phyloP scores from a whole-genome alignment of 2,888 invertebrate species.

The Drosophila kambysellisi region DNA sequence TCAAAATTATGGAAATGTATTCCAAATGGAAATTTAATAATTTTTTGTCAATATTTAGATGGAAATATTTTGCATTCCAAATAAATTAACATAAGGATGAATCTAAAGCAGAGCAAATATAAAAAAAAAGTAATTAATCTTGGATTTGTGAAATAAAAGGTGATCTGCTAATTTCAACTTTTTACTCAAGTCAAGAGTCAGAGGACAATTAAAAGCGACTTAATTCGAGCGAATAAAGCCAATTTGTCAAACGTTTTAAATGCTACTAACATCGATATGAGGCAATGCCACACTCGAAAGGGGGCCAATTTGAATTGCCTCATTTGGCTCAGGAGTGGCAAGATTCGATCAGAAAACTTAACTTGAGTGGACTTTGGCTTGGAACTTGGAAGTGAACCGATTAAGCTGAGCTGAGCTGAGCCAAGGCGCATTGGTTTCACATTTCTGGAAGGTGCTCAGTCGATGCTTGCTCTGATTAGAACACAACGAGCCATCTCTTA shows the following conservation, averaged over 20 bases:
- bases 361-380: background rate
- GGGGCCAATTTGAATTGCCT: slow-evolving; percentile 4
- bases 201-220: background rate
- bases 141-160: background rate
- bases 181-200: background rate
- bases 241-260: slow-evolving; percentile 1
- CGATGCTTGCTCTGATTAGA: slow-evolving; percentile 54
- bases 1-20: too few relatives aligned
- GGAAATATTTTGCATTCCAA: background rate
- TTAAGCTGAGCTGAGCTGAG: slow-evolving; percentile 1
- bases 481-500: slow-evolving; percentile 60
- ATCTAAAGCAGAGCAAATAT: background rate
- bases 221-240: background rate
- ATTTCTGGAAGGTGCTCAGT: slow-evolving; percentile 18
- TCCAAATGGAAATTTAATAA: too few relatives aligned
- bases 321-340: slow-evolving; percentile 1
- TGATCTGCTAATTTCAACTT: background rate
- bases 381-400: background rate
- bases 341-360: background rate
- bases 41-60: background rate
- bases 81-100: background rate
- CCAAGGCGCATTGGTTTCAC: slow-evolving; percentile 6
- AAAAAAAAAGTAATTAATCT: background rate
- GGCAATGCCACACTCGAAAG: background rate
- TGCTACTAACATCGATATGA: background rate